These are phyloP conservation scores for Cantharis flavilabris DNA, from an alignment of 2,888 invertebrate genomes.

Conservation along the genomic window DNA sequence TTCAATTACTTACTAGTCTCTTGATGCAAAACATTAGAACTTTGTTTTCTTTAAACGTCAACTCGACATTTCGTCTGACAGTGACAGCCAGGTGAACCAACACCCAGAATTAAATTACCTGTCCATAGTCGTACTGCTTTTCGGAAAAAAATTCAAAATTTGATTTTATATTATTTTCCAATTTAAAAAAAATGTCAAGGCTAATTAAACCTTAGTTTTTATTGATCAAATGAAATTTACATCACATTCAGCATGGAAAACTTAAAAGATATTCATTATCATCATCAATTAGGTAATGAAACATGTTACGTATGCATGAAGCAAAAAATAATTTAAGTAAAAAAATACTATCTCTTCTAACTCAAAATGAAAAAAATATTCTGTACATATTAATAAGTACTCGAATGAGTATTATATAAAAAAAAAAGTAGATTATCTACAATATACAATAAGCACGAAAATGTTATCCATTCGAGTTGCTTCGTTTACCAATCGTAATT, in stretches of 20 bases:
- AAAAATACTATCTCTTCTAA: constrained; percentile 19
- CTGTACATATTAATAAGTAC: background rate
- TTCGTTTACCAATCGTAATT: constrained; percentile 60
- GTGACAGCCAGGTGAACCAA: background rate
- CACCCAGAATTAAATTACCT: background rate
- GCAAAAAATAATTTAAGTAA: constrained; percentile 16
- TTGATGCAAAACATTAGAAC: background rate
- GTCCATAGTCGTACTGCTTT: background rate
- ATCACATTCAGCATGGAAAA: background rate
- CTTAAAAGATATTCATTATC: background rate
- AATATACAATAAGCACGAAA: background rate
- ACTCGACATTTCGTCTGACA: background rate
- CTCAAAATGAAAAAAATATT: constrained; percentile 2
- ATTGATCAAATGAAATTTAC: background rate
- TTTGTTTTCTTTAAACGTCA: background rate
- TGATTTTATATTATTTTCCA: background rate
- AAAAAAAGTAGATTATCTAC: background rate
- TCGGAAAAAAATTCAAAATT: background rate
- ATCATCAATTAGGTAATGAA: background rate
- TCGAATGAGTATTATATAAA: background rate
- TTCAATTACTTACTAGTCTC: background rate
- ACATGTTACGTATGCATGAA: constrained; percentile 4
- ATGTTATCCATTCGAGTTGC: constrained; percentile 51
- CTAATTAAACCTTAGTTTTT: background rate
- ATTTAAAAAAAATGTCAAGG: too few species aligned